phyloP scores from a whole-genome alignment of 1,140 invertebrate species.

The Diuraphis noxia region DNA sequence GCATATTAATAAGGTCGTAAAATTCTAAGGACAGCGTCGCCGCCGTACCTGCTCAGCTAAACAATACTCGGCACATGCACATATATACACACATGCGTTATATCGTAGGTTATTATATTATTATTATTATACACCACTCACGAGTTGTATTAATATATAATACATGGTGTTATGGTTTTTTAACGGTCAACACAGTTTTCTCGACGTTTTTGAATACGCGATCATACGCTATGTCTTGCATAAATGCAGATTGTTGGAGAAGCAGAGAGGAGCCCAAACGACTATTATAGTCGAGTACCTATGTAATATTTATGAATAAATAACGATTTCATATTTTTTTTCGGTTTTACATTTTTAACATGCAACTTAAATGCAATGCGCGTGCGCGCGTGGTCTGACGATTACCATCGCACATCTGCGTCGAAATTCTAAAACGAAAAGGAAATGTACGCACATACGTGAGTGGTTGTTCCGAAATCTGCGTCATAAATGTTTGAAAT shows the following conservation, averaged over 20 bases:
- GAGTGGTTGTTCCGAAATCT: not conserved
- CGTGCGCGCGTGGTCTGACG: no score
- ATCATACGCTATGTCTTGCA: not conserved
- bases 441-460: not conserved
- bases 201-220: not conserved
- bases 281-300: not conserved
- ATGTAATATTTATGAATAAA: not conserved
- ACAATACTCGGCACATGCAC: not conserved
- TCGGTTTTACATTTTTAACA: not conserved
- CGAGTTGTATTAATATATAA: not conserved
- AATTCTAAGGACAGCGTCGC: slow-evolving; percentile 8
- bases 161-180: not conserved
- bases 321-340: not conserved
- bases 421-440: not conserved
- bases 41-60: not conserved
- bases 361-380: not conserved
- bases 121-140: not conserved
- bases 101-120: not conserved
- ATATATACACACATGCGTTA: not conserved
- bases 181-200: not conserved
- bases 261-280: not conserved
- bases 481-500: not conserved
- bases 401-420: not conserved
- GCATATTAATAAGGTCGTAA: slow-evolving; percentile 37
- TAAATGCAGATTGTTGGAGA: not conserved